These are phyloP conservation scores for Xenotilapia leptura DNA, from an alignment of 2,113 vertebrate species.

Conservation along the genomic window DNA sequence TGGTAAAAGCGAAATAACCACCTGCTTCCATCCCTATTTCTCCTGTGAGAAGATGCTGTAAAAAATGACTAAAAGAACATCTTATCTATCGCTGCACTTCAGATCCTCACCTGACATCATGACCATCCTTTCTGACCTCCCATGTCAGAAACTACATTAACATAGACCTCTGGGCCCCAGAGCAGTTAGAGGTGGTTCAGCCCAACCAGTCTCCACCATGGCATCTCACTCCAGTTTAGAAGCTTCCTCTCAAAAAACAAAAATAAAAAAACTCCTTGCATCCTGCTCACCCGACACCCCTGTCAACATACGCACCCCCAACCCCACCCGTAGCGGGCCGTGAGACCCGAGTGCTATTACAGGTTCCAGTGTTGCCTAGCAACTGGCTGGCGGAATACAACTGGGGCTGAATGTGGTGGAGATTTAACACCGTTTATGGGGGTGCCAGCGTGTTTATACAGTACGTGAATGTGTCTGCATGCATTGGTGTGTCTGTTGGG, in stretches of 20 bases:
- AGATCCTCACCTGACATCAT: not conserved
- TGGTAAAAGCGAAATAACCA: not conserved
- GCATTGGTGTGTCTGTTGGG: not conserved
- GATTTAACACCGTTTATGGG: constrained; percentile 50
- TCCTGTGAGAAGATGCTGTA: not conserved
- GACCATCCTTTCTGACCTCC: not conserved
- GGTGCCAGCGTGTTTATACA: not conserved
- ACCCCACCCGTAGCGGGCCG: not conserved
- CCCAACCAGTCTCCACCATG: not conserved
- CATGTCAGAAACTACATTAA: not conserved
- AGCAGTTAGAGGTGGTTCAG: not conserved
- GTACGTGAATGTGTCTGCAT: not conserved
- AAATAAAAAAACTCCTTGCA: not conserved
- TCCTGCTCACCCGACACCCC: not conserved
- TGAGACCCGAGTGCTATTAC: constrained; percentile 41
- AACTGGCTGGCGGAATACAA: constrained; percentile 60
- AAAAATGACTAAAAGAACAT: not conserved
- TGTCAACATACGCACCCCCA: not conserved
- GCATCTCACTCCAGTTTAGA: not conserved
- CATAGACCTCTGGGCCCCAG: not conserved
- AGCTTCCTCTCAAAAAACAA: not conserved
- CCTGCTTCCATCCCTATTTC: not conserved
- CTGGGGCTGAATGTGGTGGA: constrained; percentile 22
- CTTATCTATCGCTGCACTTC: not conserved
- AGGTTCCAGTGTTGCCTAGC: constrained; percentile 69